These are phyloP conservation scores for Drosophila tani DNA, from an alignment of 1,140 invertebrate species.

Conservation along the genomic window DNA sequence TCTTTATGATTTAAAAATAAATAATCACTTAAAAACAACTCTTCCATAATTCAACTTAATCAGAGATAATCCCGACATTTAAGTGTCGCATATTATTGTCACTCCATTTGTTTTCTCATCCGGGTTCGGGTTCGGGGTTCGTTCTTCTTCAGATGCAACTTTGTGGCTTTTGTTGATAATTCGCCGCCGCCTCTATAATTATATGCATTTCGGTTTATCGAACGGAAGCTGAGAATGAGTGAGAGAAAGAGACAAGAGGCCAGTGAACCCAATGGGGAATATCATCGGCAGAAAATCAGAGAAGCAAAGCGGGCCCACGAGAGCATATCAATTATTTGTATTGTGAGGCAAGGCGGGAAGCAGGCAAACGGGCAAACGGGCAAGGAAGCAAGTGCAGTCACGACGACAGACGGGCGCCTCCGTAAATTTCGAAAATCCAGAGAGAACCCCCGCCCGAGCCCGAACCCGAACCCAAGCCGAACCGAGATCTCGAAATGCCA, in stretches of 20 bases:
- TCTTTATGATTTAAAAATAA: neutral
- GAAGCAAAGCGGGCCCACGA: conserved; percentile 3
- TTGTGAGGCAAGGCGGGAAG: conserved; percentile 48
- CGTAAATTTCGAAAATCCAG: conserved; percentile 4
- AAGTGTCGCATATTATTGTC: neutral
- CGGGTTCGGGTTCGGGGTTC: neutral
- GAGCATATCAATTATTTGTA: conserved; percentile 78
- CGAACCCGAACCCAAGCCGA: conserved; percentile 1
- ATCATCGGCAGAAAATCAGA: conserved; percentile 29
- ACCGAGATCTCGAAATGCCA: conserved; percentile 22
- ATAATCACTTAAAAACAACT: neutral
- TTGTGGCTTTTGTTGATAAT: conserved; percentile 18
- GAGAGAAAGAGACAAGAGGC: neutral
- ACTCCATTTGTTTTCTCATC: neutral
- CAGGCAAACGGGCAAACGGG: conserved; percentile 25
- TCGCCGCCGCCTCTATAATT: neutral
- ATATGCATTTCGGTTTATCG: conserved; percentile 52
- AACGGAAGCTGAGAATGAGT: conserved; percentile 49
- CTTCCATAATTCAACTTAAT: neutral
- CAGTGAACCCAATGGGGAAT: conserved; percentile 24
- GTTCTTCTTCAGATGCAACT: neutral
- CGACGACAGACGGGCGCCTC: conserved; percentile 38
- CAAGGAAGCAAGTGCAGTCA: conserved; percentile 23
- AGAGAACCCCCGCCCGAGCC: neutral
- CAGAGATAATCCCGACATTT: neutral